These are phyloP conservation scores for Papilio glaucus DNA, from an alignment of 1,140 invertebrate species.

Conservation along the genomic window DNA sequence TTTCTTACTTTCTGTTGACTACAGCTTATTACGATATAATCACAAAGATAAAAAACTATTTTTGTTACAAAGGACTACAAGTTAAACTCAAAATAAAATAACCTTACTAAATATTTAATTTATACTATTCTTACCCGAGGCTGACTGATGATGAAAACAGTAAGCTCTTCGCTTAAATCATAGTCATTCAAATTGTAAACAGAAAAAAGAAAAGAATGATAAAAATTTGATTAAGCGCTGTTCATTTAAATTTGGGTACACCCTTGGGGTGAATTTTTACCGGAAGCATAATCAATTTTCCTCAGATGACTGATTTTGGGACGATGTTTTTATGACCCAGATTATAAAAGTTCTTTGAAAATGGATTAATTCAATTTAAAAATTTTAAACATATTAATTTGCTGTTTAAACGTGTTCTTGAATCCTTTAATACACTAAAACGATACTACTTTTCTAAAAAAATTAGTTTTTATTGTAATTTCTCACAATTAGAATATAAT, in stretches of 20 bases:
- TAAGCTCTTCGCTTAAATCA: conserved; percentile 17
- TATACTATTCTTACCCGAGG: conserved; percentile 2
- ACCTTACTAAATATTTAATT: background rate
- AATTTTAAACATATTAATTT: too few relatives aligned
- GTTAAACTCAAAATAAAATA: conserved; percentile 9
- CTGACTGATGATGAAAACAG: conserved; percentile 24
- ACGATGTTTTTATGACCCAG: background rate
- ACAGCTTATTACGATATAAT: too few relatives aligned
- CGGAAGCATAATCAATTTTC: conserved; percentile 44
- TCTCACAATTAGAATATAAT: too few relatives aligned
- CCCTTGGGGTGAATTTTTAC: conserved; percentile 33
- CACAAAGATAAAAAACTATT: too few relatives aligned
- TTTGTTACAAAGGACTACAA: too few relatives aligned
- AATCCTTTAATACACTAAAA: too few relatives aligned
- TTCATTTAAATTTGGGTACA: conserved; percentile 43
- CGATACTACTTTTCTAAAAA: too few relatives aligned
- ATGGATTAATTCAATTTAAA: too few relatives aligned
- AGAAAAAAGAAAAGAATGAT: conserved; percentile 35
- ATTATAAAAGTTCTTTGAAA: too few relatives aligned
- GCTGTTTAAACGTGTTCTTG: too few relatives aligned
- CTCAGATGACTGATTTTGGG: conserved; percentile 18
- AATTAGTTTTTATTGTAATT: too few relatives aligned
- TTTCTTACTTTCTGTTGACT: too few relatives aligned
- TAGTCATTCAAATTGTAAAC: conserved; percentile 23
- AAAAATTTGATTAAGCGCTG: conserved; percentile 43